Evolutionary conservation across 1,140 invertebrate species (phyloP).

Genomic region (Atopsyche davidsoni): DNA sequence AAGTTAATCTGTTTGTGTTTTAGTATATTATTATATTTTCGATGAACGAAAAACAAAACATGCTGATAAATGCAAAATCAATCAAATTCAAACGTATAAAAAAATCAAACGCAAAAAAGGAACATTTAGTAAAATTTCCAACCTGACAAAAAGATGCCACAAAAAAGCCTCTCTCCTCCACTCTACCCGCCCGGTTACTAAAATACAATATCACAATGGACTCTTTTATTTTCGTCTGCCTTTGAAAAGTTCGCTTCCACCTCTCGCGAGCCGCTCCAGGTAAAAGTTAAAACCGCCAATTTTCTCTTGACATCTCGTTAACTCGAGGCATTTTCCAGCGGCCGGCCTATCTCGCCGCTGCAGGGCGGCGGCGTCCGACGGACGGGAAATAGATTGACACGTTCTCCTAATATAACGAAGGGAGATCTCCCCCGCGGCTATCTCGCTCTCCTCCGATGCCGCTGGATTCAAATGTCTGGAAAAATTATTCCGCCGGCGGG

Average conservation of each 20-base stretch:
- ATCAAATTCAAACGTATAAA: too few species aligned
- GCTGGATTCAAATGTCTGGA: constrained; percentile 22
- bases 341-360: background rate
- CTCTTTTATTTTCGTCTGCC: too few species aligned
- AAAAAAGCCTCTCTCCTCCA: too few species aligned
- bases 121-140: too few species aligned
- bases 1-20: too few species aligned
- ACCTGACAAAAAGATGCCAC: too few species aligned
- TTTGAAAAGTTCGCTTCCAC: background rate
- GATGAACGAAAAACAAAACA: too few species aligned
- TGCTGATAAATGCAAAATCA: too few species aligned
- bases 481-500: constrained; percentile 13
- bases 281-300: constrained; percentile 11
- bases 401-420: constrained; percentile 25
- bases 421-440: constrained; percentile 10
- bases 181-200: too few species aligned
- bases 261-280: background rate
- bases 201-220: too few species aligned
- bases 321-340: constrained; percentile 11
- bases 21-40: too few species aligned
- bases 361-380: background rate
- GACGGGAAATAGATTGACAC: constrained; percentile 27
- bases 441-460: background rate
- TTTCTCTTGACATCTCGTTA: constrained; percentile 21
- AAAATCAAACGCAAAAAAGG: too few species aligned